Conservation (phyloP, 2,113 vertebrate genomes). For the Lontra canadensis region DNA sequence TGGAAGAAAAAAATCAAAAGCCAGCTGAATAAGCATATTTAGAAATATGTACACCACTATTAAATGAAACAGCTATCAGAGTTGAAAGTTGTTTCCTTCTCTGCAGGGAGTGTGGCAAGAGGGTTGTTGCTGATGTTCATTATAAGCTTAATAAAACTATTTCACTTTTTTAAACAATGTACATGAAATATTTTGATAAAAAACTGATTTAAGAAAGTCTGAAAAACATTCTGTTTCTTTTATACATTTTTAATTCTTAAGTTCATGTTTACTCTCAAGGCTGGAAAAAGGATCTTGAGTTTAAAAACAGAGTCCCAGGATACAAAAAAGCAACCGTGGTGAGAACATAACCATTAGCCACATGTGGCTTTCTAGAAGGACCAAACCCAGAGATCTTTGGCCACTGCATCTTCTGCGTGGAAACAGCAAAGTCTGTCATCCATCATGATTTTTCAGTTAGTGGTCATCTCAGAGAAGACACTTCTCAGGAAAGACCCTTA, state of each 20-base stretch:
- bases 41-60: not conserved
- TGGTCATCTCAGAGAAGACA: not conserved
- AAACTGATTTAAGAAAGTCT: slow-evolving; percentile 5
- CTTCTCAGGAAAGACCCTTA: not conserved
- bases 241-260: not conserved
- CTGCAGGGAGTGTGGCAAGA: not conserved
- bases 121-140: not conserved
- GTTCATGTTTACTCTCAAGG: not conserved
- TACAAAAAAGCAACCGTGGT: not conserved
- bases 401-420: not conserved
- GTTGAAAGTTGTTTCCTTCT: not conserved
- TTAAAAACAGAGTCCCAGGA: not conserved
- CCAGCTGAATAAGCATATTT: not conserved
- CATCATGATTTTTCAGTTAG: not conserved
- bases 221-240: not conserved
- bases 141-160: not conserved
- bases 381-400: not conserved
- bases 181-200: not conserved
- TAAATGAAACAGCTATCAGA: not conserved
- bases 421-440: not conserved
- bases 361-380: not conserved
- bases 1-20: not conserved
- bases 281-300: not conserved
- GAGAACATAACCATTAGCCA: not conserved
- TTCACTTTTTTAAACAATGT: not conserved